These are phyloP conservation scores for Pipistrellus pygmaeus DNA, from an alignment of 2,797 vertebrate genomes.

Conservation along the genomic window DNA sequence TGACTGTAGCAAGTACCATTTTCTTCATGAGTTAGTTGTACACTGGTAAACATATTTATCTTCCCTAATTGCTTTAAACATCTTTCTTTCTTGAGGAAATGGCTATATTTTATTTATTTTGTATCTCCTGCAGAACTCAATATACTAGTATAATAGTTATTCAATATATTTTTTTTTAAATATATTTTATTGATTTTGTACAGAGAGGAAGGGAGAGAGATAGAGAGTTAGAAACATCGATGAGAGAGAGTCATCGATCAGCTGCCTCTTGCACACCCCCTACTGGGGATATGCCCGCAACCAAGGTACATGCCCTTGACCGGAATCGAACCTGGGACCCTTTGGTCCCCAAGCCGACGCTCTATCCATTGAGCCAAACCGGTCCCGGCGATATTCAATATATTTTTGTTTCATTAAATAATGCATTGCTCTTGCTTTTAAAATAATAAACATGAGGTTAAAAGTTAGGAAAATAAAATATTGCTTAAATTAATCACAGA, in stretches of 20 bases:
- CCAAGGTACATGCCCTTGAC: too few species aligned
- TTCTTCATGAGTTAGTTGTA: background rate
- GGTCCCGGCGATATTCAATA: too few species aligned
- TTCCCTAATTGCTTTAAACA: background rate
- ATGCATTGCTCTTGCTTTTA: background rate
- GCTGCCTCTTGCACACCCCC: too few species aligned
- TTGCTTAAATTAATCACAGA: conserved; percentile 9
- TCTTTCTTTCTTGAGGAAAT: background rate
- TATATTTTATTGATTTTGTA: too few species aligned
- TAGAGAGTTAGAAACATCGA: too few species aligned
- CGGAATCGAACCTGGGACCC: too few species aligned
- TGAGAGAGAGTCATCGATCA: too few species aligned
- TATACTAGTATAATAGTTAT: background rate
- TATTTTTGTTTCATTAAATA: conserved; percentile 4
- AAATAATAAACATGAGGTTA: conserved; percentile 32
- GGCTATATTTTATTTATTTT: conserved; percentile 5
- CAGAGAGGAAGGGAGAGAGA: too few species aligned
- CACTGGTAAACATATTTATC: background rate
- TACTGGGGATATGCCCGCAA: too few species aligned
- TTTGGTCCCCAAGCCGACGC: too few species aligned
- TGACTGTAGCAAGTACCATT: background rate
- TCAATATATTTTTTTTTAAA: conserved; percentile 20
- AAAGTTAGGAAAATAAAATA: conserved; percentile 8
- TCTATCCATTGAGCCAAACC: too few species aligned
- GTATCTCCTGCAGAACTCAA: background rate